Evolutionary conservation across 2,888 invertebrate species (phyloP), one percentile per base, ranked within the genome.

Genomic region (Drosophila meridionalis): DNA sequence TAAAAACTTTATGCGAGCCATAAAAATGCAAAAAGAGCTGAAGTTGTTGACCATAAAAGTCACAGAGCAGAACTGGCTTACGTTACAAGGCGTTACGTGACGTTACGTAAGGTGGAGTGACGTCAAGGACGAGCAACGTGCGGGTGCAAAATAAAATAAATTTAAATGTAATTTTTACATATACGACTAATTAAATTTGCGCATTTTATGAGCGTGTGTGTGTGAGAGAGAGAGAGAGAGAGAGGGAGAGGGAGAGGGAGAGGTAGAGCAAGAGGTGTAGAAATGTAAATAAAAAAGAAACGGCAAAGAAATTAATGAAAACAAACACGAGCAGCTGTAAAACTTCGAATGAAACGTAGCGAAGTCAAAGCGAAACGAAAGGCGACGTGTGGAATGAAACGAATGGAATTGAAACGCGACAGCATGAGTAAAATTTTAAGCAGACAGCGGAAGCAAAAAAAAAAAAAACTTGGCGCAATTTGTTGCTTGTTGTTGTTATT

Each of bases 101-200:
- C 47, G 40, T 43, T 5, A 20, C 34, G 30, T 38, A 4, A 30
- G 12, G 30, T 45, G 6, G 42, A n/a, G 30, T 40, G 20, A 62
- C n/a, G 65, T 55, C 14, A 58, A 56, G 6, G 3, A 26, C 12
- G 4, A 28, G 28, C 11, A 45, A 45, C 26, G 58, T 74, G 55
- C 11, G 53, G 34, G 65, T 50, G 50, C 50, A 48, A 2, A 14
- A 14, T 2, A 60, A 36, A 86, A 80, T 75, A 71, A 90, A 83
- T 85, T 85, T 63, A 73, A 89, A 82, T 85, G 80, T 69, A 62
- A 89, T 74, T 85, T 85, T 88, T 86, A 88, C 81, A 83, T 83
- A 80, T 67, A 81, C 77, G 89, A 87, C 89, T 90, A 87, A 87
- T 87, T 87, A 87, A 90, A 87, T 90, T 87, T 89, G 83, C 53